Base-by-base conservation (phyloP, 1,140 invertebrate genomes). In the Asobara japonica region DNA sequence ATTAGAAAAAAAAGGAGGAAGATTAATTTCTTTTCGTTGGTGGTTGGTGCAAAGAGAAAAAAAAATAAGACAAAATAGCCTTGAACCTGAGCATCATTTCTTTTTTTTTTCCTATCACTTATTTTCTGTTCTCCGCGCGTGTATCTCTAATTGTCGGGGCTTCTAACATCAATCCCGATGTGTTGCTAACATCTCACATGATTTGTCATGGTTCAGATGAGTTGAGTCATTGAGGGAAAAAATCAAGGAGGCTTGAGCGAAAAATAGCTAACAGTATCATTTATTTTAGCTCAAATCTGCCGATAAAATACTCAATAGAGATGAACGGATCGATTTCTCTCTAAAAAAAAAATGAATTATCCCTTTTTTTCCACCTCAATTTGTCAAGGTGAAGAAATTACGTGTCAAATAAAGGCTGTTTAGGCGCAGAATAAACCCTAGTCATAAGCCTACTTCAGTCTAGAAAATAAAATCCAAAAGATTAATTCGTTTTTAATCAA, bases 111-210 rank as follows among this genome's bases (percentile, higher is more conserved):
- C 30, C 69, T 18, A 30, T 72, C 38, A 51, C 16, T 38, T 64
- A 70, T 65, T 41, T 36, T 65, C 61, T 48, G 22, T 36, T 38
- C 62, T 65, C 69, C 33, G 31, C 41, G 70, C 56, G 65, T 56
- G 22, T 56, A 56, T 56, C 70, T 72, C 45, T 65, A 48, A 31
- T 66, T 38, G 31, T 66, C 36, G 64, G 64, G 61, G 45, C 29
- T 56, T 66, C 65, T 66, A 36, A 41, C 65, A 41, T 29, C 27
- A 30, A 27, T 45, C 65, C 13, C 20, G 27, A 33, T 36, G 11
- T 41, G 16, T 16, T 64, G 64, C 64, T 25, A 27, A 62, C 69
- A 71, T 64, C 69, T 62, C 69, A 65, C 65, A 22, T 56, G 51
- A 56, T 56, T 56, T 56, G 51, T 56, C 51, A 56, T 56, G 51